These are phyloP conservation scores for Gasterosteus nipponicus DNA, from an alignment of 2,113 vertebrate species.

Conservation along the genomic window DNA sequence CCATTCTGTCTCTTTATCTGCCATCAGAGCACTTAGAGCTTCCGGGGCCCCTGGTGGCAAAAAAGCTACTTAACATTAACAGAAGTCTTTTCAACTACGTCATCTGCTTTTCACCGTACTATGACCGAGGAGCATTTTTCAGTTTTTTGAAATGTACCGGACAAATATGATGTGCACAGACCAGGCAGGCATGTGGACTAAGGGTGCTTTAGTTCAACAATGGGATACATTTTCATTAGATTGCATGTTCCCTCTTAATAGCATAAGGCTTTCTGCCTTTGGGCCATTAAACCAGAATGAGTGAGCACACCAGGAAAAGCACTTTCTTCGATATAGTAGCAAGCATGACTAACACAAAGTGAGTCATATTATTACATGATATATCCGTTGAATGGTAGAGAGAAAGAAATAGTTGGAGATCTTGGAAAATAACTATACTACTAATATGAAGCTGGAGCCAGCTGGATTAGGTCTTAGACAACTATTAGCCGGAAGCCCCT, in stretches of 20 bases:
- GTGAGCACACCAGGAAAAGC: not conserved
- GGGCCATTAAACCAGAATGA: conserved; percentile 21
- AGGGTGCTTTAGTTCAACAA: conserved; percentile 29
- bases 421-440: not conserved
- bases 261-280: not conserved
- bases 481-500: not conserved
- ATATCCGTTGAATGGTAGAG: not conserved
- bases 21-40: conserved; percentile 33
- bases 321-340: not conserved
- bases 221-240: conserved; percentile 31
- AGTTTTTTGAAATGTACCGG: conserved; percentile 31
- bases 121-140: conserved; percentile 9
- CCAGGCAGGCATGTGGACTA: not conserved
- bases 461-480: not conserved
- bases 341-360: not conserved
- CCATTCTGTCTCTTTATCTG: not conserved
- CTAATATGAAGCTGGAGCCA: not conserved
- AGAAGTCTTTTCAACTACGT: conserved; percentile 5
- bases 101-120: conserved; percentile 43
- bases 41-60: not conserved
- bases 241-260: conserved; percentile 22
- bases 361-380: not conserved
- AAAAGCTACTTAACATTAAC: conserved; percentile 49
- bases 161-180: conserved; percentile 19
- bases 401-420: not conserved